Conservation (phyloP, 2,113 vertebrate species). For the Pluvianellus socialis region DNA sequence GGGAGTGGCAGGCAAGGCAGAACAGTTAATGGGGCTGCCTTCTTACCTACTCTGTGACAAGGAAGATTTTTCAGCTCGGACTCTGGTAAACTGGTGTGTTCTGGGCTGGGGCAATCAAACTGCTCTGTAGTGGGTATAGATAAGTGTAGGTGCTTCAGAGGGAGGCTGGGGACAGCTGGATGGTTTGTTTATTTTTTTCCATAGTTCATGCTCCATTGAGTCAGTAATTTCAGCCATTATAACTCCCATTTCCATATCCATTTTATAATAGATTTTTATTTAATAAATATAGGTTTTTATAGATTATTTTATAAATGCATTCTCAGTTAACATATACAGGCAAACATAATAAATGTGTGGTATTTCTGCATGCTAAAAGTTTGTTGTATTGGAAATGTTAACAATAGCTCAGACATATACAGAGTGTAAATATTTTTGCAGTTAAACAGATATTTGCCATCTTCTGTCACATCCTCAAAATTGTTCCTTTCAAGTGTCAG, state of each 20-base stretch:
- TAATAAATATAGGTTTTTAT: neutral
- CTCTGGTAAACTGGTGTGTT: neutral
- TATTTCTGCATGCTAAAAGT: neutral
- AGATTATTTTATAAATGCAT: neutral
- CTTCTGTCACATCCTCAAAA: conserved; percentile 64
- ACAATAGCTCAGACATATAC: conserved; percentile 54
- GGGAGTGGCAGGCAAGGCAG: neutral
- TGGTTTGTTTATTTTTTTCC: neutral
- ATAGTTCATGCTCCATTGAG: neutral
- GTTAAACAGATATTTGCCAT: conserved; percentile 67
- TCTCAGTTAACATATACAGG: neutral
- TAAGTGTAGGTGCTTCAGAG: neutral
- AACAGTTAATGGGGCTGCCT: neutral
- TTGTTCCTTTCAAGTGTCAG: conserved; percentile 71
- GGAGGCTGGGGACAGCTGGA: neutral
- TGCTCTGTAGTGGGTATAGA: neutral
- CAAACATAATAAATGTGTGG: neutral
- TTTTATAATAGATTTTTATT: neutral
- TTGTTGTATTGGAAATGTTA: conserved; percentile 24
- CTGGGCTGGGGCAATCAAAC: neutral
- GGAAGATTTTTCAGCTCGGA: neutral
- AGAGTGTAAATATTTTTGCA: conserved; percentile 61
- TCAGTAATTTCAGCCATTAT: neutral
- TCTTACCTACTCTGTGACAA: neutral
- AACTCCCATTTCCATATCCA: neutral